phyloP scores from a whole-genome alignment of 1,140 invertebrate species.

The Drosophila virilis region DNA sequence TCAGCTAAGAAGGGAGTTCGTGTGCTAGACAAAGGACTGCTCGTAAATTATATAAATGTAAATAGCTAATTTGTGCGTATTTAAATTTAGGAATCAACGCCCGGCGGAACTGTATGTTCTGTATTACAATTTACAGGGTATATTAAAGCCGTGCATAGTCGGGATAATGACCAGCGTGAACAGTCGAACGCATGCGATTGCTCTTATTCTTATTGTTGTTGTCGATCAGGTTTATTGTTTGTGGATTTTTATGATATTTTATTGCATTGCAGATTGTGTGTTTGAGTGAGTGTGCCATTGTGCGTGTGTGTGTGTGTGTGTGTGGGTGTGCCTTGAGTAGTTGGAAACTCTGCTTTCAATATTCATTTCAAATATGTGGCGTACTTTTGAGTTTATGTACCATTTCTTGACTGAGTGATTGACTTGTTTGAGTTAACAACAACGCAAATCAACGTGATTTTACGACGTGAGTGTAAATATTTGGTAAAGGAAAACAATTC shows the following conservation, averaged over 20 bases:
- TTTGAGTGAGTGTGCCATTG: not conserved
- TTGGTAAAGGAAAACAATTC: not conserved
- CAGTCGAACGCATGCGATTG: constrained; percentile 19
- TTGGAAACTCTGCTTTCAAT: constrained; percentile 1
- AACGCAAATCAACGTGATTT: constrained; percentile 39
- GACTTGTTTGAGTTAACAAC: constrained; percentile 42
- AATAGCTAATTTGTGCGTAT: no score
- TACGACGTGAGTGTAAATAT: constrained; percentile 21
- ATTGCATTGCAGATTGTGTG: constrained; percentile 33
- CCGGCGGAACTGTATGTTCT: no score
- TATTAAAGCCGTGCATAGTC: not conserved
- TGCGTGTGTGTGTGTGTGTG: not conserved
- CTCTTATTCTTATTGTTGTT: constrained; percentile 21
- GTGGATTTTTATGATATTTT: constrained; percentile 63
- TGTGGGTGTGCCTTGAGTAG: not conserved
- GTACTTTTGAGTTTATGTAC: constrained; percentile 35
- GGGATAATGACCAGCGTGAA: not conserved
- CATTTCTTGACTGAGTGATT: constrained; percentile 34
- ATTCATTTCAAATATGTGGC: constrained; percentile 33
- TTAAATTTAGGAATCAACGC: not conserved
- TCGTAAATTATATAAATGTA: no score
- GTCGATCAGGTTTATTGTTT: constrained; percentile 45
- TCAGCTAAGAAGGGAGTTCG: not conserved
- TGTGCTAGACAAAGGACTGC: no score
- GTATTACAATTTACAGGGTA: constrained; percentile 1